Evolutionary conservation across 1,140 invertebrate genomes (phyloP).

Genomic region (Rhopalosiphum maidis): DNA sequence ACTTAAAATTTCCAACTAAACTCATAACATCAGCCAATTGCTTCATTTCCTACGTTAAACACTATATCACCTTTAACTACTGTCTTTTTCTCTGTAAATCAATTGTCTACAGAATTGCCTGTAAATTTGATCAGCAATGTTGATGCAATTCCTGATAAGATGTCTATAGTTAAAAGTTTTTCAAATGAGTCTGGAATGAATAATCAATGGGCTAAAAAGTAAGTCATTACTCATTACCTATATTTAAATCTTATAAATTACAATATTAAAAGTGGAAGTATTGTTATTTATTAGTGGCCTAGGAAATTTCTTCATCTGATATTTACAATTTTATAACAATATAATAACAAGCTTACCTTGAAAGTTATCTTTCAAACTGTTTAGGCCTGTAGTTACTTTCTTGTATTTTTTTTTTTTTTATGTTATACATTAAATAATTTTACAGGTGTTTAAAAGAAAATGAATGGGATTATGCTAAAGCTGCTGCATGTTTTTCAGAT

Average conservation of each 20-base stretch:
- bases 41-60: background rate
- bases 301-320: background rate
- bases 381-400: background rate
- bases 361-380: background rate
- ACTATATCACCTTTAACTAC: background rate
- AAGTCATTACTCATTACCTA: background rate
- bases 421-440: background rate
- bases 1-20: background rate
- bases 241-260: background rate
- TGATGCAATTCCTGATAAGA: background rate
- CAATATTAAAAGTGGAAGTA: background rate
- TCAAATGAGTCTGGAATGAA: slow-evolving; percentile 51
- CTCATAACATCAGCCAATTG: background rate
- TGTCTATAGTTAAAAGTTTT: slow-evolving; percentile 43
- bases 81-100: background rate
- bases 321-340: background rate
- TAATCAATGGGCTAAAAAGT: slow-evolving; percentile 45
- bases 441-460: slow-evolving; percentile 42
- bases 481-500: slow-evolving; percentile 38
- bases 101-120: background rate
- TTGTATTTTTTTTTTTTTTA: background rate
- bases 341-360: background rate
- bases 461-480: slow-evolving; percentile 43
- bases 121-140: background rate
- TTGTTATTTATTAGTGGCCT: background rate